Conservation (phyloP, 2,797 vertebrate species). For the Periparus ater region DNA sequence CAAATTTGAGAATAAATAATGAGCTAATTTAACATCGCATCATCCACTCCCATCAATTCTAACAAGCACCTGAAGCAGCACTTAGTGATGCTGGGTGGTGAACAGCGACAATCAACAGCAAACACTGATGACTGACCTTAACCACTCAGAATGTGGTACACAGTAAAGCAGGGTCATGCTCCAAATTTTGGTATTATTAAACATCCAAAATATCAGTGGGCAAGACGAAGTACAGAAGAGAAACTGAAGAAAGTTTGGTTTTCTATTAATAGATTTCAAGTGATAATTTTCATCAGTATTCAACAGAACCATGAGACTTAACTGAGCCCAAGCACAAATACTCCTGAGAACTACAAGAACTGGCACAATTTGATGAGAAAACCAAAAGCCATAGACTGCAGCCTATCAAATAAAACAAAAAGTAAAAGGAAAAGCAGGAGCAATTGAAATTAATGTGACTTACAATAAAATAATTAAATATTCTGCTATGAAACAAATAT, state of each 20-base stretch:
- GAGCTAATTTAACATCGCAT: neutral
- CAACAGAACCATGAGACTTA: neutral
- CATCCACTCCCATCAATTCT: neutral
- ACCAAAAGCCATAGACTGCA: neutral
- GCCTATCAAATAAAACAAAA: neutral
- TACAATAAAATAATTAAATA: neutral
- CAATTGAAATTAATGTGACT: neutral
- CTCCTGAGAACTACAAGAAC: neutral
- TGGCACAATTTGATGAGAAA: neutral
- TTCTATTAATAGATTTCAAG: neutral
- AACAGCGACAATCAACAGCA: neutral
- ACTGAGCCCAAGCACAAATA: neutral
- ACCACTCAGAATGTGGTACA: neutral
- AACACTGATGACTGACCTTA: neutral
- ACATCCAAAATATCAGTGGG: neutral
- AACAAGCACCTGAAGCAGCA: neutral
- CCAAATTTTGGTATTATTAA: neutral
- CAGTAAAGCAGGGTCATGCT: neutral
- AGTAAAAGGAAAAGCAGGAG: slow-evolving; percentile 12
- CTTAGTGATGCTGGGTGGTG: neutral
- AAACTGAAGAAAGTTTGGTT: neutral
- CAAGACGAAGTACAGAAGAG: neutral
- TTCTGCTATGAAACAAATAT: neutral
- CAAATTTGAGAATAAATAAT: neutral
- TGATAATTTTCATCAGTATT: neutral